These are phyloP conservation scores for Tangachromis dhanisi DNA, from an alignment of 2,113 vertebrate species.

Conservation along the genomic window DNA sequence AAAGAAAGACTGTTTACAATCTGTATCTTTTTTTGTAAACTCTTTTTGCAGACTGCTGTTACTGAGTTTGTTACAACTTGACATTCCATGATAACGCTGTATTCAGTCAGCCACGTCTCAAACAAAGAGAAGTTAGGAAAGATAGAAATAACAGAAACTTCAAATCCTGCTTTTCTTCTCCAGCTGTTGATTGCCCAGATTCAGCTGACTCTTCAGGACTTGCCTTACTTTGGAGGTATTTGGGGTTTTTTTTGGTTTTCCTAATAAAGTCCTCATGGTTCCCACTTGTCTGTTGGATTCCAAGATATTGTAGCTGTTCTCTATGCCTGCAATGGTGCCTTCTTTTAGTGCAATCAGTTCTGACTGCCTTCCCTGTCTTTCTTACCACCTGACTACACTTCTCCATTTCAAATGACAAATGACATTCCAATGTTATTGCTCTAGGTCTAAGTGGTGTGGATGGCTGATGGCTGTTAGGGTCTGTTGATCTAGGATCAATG, in stretches of 20 bases:
- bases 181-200: not conserved
- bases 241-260: accelerated
- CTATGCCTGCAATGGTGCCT: not conserved
- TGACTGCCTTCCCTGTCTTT: not conserved
- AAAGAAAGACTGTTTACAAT: not conserved
- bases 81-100: not conserved
- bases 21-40: not conserved
- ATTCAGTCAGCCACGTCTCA: not conserved
- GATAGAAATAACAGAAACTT: not conserved
- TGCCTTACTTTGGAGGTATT: not conserved
- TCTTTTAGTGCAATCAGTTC: not conserved
- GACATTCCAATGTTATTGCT: not conserved
- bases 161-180: not conserved
- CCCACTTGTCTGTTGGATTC: not conserved
- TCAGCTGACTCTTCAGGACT: not conserved
- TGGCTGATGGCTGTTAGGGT: not conserved
- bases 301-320: not conserved
- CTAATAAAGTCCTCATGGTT: not conserved
- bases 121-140: not conserved
- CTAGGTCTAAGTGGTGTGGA: not conserved
- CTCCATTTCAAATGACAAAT: not conserved
- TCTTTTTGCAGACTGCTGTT: not conserved
- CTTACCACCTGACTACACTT: not conserved
- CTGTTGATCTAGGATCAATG: not conserved
- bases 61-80: not conserved